Evolutionary conservation across 2,888 invertebrate species (phyloP).

Genomic region (Alloscopus bannaensis): DNA sequence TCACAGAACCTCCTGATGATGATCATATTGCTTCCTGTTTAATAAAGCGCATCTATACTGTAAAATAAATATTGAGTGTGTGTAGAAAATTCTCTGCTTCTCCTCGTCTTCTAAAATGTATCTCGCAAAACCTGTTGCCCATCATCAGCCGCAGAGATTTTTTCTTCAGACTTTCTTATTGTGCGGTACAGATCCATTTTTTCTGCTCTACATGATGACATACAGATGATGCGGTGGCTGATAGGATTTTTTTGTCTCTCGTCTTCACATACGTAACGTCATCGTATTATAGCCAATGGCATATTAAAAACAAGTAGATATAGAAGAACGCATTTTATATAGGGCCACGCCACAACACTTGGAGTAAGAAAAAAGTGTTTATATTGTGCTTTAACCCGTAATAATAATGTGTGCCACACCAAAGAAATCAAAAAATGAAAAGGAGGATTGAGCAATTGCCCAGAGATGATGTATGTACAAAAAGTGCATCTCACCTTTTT

Average conservation of each 20-base stretch:
- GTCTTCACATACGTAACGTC: constrained; percentile 16
- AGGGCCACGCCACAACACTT: constrained; percentile 39
- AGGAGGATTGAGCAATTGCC: constrained; percentile 32
- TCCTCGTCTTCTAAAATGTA: no score
- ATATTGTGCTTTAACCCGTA: no score
- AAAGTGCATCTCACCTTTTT: neutral
- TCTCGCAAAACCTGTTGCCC: no score
- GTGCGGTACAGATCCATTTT: neutral
- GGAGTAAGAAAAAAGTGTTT: neutral
- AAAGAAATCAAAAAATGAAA: constrained; percentile 11
- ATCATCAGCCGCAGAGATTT: neutral
- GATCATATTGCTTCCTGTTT: constrained; percentile 3
- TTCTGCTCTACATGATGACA: constrained; percentile 59
- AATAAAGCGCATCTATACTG: neutral
- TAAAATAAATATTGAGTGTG: neutral
- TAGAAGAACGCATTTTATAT: no score
- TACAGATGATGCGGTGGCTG: constrained; percentile 3
- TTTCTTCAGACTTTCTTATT: neutral
- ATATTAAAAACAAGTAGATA: constrained; percentile 11
- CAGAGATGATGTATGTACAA: neutral
- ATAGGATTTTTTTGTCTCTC: neutral
- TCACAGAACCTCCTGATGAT: neutral
- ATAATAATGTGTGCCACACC: constrained; percentile 24
- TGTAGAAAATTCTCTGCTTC: no score
- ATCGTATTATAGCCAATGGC: constrained; percentile 18